Evolutionary conservation across 1,140 invertebrate genomes (phyloP).

Genomic region (Solen grandis): DNA sequence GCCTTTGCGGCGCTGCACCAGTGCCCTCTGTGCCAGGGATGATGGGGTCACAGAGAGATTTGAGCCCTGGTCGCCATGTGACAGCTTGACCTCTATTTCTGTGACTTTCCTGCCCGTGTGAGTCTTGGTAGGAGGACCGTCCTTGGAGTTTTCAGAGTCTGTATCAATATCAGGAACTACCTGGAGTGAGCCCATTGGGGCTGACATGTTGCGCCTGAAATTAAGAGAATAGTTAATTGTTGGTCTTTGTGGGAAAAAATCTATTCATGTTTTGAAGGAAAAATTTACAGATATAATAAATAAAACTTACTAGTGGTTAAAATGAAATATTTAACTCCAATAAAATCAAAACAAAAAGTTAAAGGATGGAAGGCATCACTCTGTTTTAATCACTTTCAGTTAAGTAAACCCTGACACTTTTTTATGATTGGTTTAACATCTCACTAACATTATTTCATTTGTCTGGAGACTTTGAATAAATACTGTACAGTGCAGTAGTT

Average conservation of each 20-base stretch:
- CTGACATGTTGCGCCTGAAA: constrained; percentile 67
- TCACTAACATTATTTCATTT: too few species aligned
- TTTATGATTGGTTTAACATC: too few species aligned
- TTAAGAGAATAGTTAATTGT: not conserved
- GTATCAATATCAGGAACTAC: constrained; percentile 75
- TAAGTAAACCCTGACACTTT: too few species aligned
- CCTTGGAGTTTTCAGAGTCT: constrained; percentile 33
- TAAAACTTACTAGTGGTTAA: too few species aligned
- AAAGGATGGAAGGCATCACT: too few species aligned
- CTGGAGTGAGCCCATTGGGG: constrained; percentile 63
- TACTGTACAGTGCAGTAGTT: too few species aligned
- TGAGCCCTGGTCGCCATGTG: constrained; percentile 3
- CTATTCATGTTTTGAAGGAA: not conserved
- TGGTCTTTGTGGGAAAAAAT: not conserved
- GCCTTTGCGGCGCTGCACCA: constrained; percentile 56
- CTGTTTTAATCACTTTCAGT: too few species aligned
- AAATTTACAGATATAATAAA: too few species aligned
- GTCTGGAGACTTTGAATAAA: too few species aligned
- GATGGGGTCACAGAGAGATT: constrained; percentile 57
- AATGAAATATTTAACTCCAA: too few species aligned
- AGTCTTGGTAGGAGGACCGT: constrained; percentile 7
- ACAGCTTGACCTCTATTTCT: constrained; percentile 26
- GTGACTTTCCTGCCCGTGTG: not conserved
- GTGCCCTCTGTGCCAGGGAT: constrained; percentile 59
- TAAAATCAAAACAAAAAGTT: too few species aligned